Base-by-base conservation (phyloP, 2,888 invertebrate genomes). In the Eupeodes latifasciatus region DNA sequence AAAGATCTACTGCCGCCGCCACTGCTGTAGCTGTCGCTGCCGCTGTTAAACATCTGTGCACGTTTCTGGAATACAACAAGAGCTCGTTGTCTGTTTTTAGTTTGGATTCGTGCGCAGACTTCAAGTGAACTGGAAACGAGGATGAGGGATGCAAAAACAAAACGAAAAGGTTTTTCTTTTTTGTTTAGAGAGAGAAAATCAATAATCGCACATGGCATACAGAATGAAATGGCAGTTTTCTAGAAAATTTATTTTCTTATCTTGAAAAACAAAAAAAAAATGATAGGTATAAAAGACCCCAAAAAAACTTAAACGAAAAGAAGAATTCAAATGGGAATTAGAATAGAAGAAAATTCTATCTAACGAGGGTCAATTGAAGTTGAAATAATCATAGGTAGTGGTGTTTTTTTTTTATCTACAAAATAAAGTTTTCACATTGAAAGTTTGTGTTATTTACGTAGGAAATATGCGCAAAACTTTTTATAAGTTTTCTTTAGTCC, bases 351-450 rank as follows among this genome's bases (percentile, higher is more conserved):
- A 76, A 81, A 81, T 27, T 51, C 57, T 44, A 79, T 19, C 77
- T 82, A 84, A 87, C 87, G 62, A 88, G 88, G 81, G 77, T 88
- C 81, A 85, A 85, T 81, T 84, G 81, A 84, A 69, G 81, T 75
- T 85, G 69, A 62, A 72, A 76, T 64, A 51, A 44, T 76, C 71
- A 47, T 62, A 3, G 27, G 27, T 27, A 34, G 53, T 62, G 19
- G 44, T 78, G 3, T 59, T 34, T 40, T 1, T 40, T 7, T 40
- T 9, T 40, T 40, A 19, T 19, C 27, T 9, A 9, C 10, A 57
- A 27, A 57, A 57, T 57, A 14, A 75, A 74, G 27, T 80, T 69
- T 71, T 36, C 16, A 55, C 5, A 55, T 14, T 12, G 10, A 69
- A 53, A 69, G 55, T 62, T 74, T 71, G n/a, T 53, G 2, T 40